A percentile compares a stretch with the other conserved stretches of the same genome.
phyloP scores from a whole-genome alignment of 2,113 vertebrate genomes.

The Ivindomyrus marchei region DNA sequence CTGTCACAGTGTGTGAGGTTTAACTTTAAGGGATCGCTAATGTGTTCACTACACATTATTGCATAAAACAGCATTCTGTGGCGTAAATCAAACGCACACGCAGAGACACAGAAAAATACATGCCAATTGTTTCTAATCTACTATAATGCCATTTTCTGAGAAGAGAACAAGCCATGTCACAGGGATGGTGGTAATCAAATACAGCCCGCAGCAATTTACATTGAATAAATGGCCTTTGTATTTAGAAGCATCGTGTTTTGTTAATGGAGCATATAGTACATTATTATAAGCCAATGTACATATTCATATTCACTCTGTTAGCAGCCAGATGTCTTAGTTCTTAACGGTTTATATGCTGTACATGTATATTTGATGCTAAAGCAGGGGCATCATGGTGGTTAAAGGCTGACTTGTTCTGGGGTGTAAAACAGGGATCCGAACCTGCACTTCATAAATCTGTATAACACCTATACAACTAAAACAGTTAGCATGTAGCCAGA shows the following conservation, averaged over 20 bases:
- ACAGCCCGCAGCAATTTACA: neutral
- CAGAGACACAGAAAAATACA: neutral
- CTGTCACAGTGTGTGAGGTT: conserved; percentile 83
- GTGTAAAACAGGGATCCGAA: neutral
- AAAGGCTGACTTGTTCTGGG: neutral
- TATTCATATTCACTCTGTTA: neutral
- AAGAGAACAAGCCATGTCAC: neutral
- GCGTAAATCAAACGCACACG: neutral
- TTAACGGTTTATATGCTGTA: neutral
- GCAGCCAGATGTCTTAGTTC: neutral
- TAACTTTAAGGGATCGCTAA: conserved; percentile 27
- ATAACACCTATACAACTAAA: neutral
- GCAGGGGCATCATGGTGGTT: neutral
- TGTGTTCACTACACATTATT: neutral
- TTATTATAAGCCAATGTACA: neutral
- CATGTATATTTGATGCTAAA: neutral
- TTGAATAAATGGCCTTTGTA: neutral
- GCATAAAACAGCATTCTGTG: neutral
- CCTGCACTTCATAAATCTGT: neutral
- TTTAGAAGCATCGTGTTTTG: neutral
- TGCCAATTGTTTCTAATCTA: neutral
- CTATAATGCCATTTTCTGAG: neutral
- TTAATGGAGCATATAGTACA: neutral
- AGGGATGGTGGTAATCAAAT: neutral
- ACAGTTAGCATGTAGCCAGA: neutral